Evolutionary conservation across 2,888 invertebrate species (phyloP).

Genomic region (Drosophila neonasuta): DNA sequence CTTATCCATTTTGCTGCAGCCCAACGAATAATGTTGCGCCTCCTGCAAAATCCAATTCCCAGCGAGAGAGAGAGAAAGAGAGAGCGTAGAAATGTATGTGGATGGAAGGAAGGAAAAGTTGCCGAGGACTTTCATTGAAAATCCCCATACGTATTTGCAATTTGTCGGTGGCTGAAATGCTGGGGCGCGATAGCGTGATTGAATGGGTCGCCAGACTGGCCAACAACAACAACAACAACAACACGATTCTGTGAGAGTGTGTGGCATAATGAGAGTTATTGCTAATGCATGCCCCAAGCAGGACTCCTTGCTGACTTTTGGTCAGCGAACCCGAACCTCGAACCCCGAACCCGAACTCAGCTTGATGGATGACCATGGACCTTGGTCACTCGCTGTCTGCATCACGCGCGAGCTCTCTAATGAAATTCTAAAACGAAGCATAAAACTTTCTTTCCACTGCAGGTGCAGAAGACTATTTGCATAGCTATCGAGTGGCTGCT

Average conservation of each 20-base stretch:
- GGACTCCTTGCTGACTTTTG: conserved; percentile 27
- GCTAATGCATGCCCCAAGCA: conserved; percentile 64
- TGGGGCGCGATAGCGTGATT: conserved; percentile 69
- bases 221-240: neutral
- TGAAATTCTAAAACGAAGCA: conserved; percentile 66
- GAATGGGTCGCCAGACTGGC: conserved; percentile 64
- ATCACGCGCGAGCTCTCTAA: conserved; percentile 53
- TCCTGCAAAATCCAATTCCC: conserved; percentile 50
- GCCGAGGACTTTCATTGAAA: conserved; percentile 51
- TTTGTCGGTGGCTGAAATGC: conserved; percentile 59
- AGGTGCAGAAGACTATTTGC: conserved; percentile 36
- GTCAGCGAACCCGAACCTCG: conserved; percentile 8
- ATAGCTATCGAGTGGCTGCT: conserved; percentile 18
- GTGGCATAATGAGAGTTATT: conserved; percentile 72
- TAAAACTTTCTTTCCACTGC: conserved; percentile 49
- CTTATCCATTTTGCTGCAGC: conserved; percentile 68
- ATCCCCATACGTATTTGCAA: conserved; percentile 63
- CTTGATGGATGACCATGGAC: conserved; percentile 54
- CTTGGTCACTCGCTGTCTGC: conserved; percentile 15
- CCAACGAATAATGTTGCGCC: conserved; percentile 41
- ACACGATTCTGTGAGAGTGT: neutral
- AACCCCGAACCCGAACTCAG: conserved; percentile 3
- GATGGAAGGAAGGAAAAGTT: conserved; percentile 7
- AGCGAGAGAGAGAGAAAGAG: conserved; percentile 13
- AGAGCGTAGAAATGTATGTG: neutral